phyloP scores from a whole-genome alignment of 53 echinoderm and acorn worm species.

The Echinometra lucunter region DNA sequence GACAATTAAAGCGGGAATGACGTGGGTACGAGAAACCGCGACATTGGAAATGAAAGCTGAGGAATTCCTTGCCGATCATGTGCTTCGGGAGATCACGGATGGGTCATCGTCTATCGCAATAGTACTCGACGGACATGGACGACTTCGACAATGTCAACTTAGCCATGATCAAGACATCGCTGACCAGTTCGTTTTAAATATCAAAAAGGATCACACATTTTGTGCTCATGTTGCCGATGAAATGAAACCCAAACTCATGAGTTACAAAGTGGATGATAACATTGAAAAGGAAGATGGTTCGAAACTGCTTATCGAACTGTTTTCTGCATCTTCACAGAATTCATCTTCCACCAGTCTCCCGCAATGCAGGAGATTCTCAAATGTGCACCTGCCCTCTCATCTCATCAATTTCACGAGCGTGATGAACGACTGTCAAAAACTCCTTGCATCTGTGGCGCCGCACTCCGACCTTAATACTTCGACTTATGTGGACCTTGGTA shows the following conservation, averaged over 20 bases:
- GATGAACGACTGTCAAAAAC: background rate
- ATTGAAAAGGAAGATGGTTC: background rate
- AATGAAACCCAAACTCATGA: background rate
- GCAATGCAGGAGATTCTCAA: background rate
- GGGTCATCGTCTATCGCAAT: background rate
- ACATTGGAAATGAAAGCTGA: conserved; percentile 2
- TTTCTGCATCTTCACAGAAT: background rate
- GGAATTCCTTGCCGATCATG: background rate
- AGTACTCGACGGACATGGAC: background rate
- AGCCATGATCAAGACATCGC: background rate
- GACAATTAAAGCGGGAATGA: background rate
- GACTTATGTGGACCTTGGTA: background rate
- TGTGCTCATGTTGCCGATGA: background rate
- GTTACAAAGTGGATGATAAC: background rate
- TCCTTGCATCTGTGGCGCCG: background rate
- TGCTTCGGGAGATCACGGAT: conserved; percentile 31
- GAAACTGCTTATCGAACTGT: background rate
- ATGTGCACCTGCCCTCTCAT: background rate
- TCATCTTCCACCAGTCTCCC: background rate
- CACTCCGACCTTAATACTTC: background rate
- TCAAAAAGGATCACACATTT: background rate
- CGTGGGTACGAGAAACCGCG: conserved; percentile 5
- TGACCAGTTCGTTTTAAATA: conserved; percentile 1
- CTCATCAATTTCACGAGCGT: background rate
- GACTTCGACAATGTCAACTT: conserved; percentile 12